Percentiles rank a stretch among this genome's conserved stretches.
These are phyloP conservation scores for Muscidifurax raptorellus DNA, from an alignment of 1,140 invertebrate genomes.

Conservation along the genomic window DNA sequence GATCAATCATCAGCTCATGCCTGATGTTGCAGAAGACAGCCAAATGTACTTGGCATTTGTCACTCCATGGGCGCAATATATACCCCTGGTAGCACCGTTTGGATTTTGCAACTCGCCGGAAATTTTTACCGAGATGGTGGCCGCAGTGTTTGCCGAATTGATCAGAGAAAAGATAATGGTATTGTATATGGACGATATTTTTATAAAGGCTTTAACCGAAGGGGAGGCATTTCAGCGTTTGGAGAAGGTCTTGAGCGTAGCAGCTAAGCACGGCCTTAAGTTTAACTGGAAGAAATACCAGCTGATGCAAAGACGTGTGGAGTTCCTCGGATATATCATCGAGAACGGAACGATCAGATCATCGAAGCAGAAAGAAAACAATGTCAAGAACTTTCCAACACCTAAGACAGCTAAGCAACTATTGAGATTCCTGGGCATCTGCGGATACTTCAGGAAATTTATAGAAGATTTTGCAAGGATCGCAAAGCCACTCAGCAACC, in stretches of 20 bases:
- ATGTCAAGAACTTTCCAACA: neutral
- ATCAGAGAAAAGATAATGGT: neutral
- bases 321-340: neutral
- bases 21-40: conserved; percentile 9
- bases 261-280: neutral
- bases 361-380: too few species aligned
- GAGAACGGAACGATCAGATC: neutral
- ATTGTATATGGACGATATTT: conserved; percentile 19
- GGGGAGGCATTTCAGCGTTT: conserved; percentile 11
- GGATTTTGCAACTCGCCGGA: conserved; percentile 29
- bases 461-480: neutral
- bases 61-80: conserved; percentile 19
- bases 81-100: neutral
- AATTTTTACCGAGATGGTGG: conserved; percentile 3
- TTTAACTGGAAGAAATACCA: conserved; percentile 36
- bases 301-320: neutral
- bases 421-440: neutral
- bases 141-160: neutral
- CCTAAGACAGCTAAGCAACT: neutral
- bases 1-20: neutral
- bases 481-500: conserved; percentile 27
- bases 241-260: neutral
- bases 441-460: conserved; percentile 14
- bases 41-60: conserved; percentile 36
- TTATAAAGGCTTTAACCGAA: neutral